These are phyloP conservation scores for Goniozus legneri DNA, from an alignment of 1,140 invertebrate species.

Conservation along the genomic window DNA sequence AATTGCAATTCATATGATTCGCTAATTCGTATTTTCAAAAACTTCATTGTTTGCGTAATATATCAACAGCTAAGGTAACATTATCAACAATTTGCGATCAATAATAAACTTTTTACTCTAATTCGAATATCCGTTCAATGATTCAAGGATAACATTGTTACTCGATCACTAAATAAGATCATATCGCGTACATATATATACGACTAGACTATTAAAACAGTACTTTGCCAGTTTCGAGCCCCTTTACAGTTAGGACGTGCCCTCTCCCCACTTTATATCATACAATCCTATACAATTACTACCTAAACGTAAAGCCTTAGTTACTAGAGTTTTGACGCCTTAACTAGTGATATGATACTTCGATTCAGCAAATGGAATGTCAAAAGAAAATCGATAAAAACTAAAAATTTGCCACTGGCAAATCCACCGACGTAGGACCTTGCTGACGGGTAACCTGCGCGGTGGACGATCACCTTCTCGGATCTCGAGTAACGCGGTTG, in stretches of 20 bases:
- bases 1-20: too few species aligned
- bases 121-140: too few species aligned
- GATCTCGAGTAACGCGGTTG: too few species aligned
- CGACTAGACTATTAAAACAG: too few species aligned
- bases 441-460: slow-evolving; percentile 39
- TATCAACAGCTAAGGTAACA: too few species aligned
- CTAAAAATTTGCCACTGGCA: slow-evolving; percentile 25
- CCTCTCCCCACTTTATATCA: slow-evolving; percentile 4
- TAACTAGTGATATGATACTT: slow-evolving; percentile 51
- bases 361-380: slow-evolving; percentile 46
- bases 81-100: too few species aligned
- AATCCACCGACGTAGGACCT: slow-evolving; percentile 26
- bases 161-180: too few species aligned
- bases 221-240: slow-evolving; percentile 16
- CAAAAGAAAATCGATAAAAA: slow-evolving; percentile 34
- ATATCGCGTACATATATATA: too few species aligned
- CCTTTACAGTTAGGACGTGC: background rate
- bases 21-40: too few species aligned
- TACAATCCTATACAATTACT: slow-evolving; percentile 14
- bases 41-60: too few species aligned
- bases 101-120: too few species aligned
- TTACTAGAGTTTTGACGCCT: slow-evolving; percentile 32
- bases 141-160: too few species aligned
- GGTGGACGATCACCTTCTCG: slow-evolving; percentile 4
- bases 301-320: slow-evolving; percentile 39